phyloP scores from a whole-genome alignment of 2,797 vertebrate genomes.

The Eulemur albifrons region DNA sequence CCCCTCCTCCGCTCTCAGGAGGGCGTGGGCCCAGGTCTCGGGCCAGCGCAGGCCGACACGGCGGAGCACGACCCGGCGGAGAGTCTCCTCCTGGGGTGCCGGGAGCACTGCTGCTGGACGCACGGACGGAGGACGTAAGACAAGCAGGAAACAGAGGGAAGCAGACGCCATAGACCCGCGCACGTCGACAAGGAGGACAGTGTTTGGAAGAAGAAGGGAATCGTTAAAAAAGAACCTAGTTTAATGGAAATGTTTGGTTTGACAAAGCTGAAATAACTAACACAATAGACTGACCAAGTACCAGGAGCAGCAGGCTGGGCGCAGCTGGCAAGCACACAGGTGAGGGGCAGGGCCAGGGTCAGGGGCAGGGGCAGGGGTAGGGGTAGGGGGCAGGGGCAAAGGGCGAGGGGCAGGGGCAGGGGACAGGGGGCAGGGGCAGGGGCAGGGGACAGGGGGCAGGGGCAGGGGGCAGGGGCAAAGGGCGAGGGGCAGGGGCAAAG shows the following conservation, averaged over 20 bases:
- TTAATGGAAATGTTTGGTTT: accelerated
- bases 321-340: accelerated
- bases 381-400: too few relatives aligned
- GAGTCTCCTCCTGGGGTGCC: accelerated
- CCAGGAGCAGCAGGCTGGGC: accelerated
- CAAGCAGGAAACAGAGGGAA: too few relatives aligned
- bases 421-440: too few relatives aligned
- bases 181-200: too few relatives aligned
- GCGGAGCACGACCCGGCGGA: accelerated
- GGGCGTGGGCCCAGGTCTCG: not conserved
- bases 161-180: too few relatives aligned
- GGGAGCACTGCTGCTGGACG: accelerated
- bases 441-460: too few relatives aligned
- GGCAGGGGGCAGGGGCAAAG: too few relatives aligned
- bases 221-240: not conserved
- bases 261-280: too few relatives aligned
- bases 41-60: not conserved
- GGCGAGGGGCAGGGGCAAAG: too few relatives aligned
- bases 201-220: not conserved
- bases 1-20: not conserved
- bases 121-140: not conserved
- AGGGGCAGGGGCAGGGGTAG: too few relatives aligned
- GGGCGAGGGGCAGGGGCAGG: too few relatives aligned
- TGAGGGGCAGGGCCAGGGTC: not conserved
- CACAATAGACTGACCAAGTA: too few relatives aligned